These are phyloP conservation scores for Flexamia atlantica DNA, from an alignment of 2,888 invertebrate genomes.

Conservation along the genomic window DNA sequence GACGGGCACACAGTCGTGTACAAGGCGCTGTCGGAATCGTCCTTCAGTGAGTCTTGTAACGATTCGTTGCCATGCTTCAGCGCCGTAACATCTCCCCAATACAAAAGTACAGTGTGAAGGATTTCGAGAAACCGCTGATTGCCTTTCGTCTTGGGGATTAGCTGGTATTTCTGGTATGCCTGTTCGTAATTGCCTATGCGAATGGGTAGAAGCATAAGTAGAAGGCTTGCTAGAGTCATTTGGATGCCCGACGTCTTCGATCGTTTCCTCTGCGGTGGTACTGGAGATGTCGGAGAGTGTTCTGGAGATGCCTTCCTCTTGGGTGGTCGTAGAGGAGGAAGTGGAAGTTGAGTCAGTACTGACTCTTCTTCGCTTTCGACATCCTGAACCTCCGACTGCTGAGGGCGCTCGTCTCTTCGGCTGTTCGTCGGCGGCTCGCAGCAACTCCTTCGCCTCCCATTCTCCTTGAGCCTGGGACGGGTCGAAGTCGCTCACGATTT, in stretches of 20 bases:
- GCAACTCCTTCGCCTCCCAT: neutral
- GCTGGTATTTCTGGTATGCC: neutral
- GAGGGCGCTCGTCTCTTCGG: neutral
- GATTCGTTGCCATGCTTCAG: neutral
- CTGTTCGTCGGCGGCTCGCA: neutral
- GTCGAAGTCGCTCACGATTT: neutral
- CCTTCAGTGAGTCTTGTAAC: neutral
- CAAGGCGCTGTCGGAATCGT: neutral
- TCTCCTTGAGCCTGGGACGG: neutral
- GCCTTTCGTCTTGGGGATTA: neutral
- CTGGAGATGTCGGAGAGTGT: neutral
- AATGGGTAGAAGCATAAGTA: neutral
- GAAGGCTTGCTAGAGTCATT: neutral
- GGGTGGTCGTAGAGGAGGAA: neutral
- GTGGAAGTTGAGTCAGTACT: neutral
- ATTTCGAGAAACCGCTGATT: neutral
- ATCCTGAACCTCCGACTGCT: neutral
- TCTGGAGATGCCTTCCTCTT: neutral
- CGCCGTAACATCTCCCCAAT: neutral
- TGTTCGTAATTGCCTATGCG: neutral
- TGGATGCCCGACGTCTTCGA: neutral
- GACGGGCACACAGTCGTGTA: conserved; percentile 15
- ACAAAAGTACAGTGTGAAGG: neutral
- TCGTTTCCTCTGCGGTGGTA: neutral
- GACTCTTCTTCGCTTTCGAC: neutral